Conservation (phyloP, 2,888 invertebrate genomes). For the Synergus japonicus region DNA sequence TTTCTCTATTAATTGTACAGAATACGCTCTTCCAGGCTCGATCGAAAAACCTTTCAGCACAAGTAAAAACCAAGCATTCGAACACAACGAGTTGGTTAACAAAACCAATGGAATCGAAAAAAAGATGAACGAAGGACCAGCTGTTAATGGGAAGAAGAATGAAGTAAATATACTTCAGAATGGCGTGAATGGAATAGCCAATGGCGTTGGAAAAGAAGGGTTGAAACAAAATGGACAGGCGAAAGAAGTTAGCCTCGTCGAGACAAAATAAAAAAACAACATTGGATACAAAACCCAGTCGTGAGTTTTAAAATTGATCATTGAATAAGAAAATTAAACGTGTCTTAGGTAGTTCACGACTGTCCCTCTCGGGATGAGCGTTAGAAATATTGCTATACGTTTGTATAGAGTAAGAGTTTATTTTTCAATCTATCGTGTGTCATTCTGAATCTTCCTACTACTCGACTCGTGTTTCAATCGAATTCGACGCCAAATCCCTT, state of each 20-base stretch:
- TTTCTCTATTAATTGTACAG: constrained; percentile 39
- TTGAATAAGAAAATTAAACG: constrained; percentile 6
- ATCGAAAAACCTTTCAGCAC: constrained; percentile 50
- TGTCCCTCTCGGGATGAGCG: constrained; percentile 5
- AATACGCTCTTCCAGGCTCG: constrained; percentile 54
- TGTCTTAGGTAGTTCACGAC: constrained; percentile 18
- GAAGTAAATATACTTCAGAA: constrained; percentile 55
- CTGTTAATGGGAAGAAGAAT: constrained; percentile 52
- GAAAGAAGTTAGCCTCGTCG: constrained; percentile 48
- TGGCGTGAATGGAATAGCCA: constrained; percentile 54
- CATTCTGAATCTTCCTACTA: constrained; percentile 17
- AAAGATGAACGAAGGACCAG: background rate
- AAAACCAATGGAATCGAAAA: constrained; percentile 10
- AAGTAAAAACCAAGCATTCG: constrained; percentile 54
- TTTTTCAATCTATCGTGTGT: constrained; percentile 25
- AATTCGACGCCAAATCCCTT: background rate
- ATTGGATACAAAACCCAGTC: constrained; percentile 1
- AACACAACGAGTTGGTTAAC: constrained; percentile 54
- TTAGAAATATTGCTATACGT: constrained; percentile 1
- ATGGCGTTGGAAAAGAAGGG: constrained; percentile 54
- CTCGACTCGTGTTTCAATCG: background rate
- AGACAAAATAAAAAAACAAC: constrained; percentile 45
- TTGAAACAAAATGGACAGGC: constrained; percentile 51
- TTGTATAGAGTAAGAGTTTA: constrained; percentile 36
- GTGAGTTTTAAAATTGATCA: constrained; percentile 10